Conservation (phyloP, 2,888 invertebrate genomes). For the Allolobophora icterica region DNA sequence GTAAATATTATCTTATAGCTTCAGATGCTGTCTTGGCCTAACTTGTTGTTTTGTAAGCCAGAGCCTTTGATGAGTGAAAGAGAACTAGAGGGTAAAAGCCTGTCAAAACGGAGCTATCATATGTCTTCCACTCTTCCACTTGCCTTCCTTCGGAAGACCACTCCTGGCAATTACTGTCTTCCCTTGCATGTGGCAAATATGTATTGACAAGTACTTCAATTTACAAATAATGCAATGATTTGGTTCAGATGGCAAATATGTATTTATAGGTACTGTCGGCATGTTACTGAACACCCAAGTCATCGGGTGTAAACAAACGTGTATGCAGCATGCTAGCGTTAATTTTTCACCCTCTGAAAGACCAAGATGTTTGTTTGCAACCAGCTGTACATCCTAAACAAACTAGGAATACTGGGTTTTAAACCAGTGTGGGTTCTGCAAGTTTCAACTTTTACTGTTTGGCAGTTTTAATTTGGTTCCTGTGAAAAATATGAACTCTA, state of each 20-base stretch:
- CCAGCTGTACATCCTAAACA: neutral
- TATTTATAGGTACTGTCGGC: too few relatives aligned
- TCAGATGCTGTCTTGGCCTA: conserved; percentile 15
- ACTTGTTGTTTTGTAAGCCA: conserved; percentile 15
- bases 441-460: neutral
- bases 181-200: neutral
- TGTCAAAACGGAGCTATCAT: neutral
- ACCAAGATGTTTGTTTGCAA: neutral
- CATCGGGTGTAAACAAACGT: neutral
- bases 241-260: neutral
- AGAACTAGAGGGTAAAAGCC: neutral
- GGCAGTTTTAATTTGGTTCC: conserved; percentile 3
- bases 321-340: neutral
- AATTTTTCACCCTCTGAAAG: neutral
- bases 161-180: neutral
- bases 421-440: neutral
- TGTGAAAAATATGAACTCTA: conserved; percentile 11
- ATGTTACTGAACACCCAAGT: too few relatives aligned
- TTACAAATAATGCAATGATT: too few relatives aligned
- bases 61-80: neutral
- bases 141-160: neutral
- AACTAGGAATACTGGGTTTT: neutral
- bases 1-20: conserved; percentile 29
- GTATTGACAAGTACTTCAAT: neutral
- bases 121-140: conserved; percentile 17